Conservation (phyloP, 2,888 invertebrate species). For the Eulithis testata region DNA sequence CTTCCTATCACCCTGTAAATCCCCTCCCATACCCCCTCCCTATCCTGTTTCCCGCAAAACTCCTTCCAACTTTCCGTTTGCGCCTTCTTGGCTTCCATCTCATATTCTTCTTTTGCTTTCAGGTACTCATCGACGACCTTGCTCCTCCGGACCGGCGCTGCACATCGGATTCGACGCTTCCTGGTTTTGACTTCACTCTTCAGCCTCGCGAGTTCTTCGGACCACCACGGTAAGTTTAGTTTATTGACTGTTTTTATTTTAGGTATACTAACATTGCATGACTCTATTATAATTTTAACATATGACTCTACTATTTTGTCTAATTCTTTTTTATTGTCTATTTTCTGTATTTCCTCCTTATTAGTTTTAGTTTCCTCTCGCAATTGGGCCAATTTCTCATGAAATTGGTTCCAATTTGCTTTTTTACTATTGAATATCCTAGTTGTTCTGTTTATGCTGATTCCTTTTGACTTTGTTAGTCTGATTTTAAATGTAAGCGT, state of each 20-base stretch:
- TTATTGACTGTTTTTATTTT: background rate
- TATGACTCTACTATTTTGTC: background rate
- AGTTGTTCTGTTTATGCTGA: background rate
- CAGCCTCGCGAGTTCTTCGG: background rate
- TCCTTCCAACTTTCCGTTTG: slow-evolving; percentile 2
- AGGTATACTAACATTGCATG: slow-evolving; percentile 1
- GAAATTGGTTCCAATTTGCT: too few relatives aligned
- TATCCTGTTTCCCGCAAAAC: slow-evolving; percentile 1
- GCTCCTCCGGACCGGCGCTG: background rate
- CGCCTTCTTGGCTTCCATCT: background rate
- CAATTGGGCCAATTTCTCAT: slow-evolving; percentile 3
- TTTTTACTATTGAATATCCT: background rate
- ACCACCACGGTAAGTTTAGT: background rate
- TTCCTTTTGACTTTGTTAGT: background rate
- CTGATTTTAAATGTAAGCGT: background rate
- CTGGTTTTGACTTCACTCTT: too few relatives aligned
- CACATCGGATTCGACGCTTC: background rate
- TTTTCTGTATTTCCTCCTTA: background rate
- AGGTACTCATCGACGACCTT: background rate
- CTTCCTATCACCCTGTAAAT: background rate
- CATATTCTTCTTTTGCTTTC: too few relatives aligned
- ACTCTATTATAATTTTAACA: background rate
- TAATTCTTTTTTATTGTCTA: background rate
- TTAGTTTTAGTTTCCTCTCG: background rate
- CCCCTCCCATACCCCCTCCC: too few relatives aligned